phyloP scores from a whole-genome alignment of 2,888 invertebrate species.

The Dascillus cervinus region DNA sequence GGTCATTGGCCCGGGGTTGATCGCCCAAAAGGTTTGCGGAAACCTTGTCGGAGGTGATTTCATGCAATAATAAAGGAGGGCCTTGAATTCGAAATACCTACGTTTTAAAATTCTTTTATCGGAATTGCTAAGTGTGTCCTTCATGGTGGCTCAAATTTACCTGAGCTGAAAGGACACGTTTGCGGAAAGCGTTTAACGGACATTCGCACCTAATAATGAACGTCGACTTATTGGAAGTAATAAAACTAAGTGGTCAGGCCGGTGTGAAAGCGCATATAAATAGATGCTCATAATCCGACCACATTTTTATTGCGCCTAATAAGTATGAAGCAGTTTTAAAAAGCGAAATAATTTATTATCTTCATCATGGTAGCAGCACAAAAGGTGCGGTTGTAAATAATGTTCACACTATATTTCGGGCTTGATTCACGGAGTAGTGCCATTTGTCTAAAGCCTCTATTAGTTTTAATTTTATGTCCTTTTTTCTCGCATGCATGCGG shows the following conservation, averaged over 20 bases:
- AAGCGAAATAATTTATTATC: constrained; percentile 37
- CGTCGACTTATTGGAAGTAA: background rate
- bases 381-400: constrained; percentile 41
- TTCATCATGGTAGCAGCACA: constrained; percentile 38
- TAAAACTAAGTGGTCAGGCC: constrained; percentile 1
- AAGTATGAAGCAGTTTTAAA: constrained; percentile 27
- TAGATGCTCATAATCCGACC: constrained; percentile 14
- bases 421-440: constrained; percentile 36
- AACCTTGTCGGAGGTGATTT: too few species aligned
- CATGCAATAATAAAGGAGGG: too few species aligned
- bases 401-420: constrained; percentile 40
- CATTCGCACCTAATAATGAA: too few species aligned
- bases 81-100: too few species aligned
- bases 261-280: constrained; percentile 10
- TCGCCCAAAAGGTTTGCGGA: too few species aligned
- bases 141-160: too few species aligned
- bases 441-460: constrained; percentile 39
- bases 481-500: constrained; percentile 30
- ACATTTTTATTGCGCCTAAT: constrained; percentile 26
- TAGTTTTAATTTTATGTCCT: constrained; percentile 40
- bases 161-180: too few species aligned
- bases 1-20: constrained; percentile 25
- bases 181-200: too few species aligned
- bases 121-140: too few species aligned
- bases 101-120: too few species aligned